Conservation (phyloP, 2,113 vertebrate genomes). For the Alces alces region DNA sequence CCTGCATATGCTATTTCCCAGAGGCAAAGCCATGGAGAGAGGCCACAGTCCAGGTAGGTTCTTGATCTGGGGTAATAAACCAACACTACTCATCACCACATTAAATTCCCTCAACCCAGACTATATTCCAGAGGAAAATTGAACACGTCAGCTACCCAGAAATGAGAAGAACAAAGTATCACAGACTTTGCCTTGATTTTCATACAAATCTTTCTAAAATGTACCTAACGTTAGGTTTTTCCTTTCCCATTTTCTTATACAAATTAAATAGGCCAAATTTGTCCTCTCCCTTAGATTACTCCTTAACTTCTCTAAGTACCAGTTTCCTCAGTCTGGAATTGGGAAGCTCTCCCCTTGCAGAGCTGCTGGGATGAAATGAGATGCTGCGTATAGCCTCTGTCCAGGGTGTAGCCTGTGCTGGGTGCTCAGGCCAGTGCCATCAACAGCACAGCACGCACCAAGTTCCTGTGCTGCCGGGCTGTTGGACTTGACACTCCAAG, state of each 20-base stretch:
- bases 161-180: background rate
- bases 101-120: background rate
- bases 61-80: background rate
- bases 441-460: background rate
- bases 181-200: background rate
- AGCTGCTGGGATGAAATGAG: background rate
- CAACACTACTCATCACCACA: background rate
- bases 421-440: background rate
- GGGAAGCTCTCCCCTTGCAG: background rate
- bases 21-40: background rate
- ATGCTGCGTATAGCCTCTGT: background rate
- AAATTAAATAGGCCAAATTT: background rate
- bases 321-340: background rate
- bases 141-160: background rate
- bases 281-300: background rate
- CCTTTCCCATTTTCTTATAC: background rate
- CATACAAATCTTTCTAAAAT: background rate
- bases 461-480: background rate
- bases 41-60: background rate
- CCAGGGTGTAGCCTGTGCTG: background rate
- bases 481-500: background rate
- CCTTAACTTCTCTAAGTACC: background rate
- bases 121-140: background rate
- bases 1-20: background rate
- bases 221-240: background rate